Percentiles rank a stretch among this genome's conserved stretches.
These are phyloP conservation scores for Peucedramus taeniatus DNA, from an alignment of 2,113 vertebrate genomes.

Conservation along the genomic window DNA sequence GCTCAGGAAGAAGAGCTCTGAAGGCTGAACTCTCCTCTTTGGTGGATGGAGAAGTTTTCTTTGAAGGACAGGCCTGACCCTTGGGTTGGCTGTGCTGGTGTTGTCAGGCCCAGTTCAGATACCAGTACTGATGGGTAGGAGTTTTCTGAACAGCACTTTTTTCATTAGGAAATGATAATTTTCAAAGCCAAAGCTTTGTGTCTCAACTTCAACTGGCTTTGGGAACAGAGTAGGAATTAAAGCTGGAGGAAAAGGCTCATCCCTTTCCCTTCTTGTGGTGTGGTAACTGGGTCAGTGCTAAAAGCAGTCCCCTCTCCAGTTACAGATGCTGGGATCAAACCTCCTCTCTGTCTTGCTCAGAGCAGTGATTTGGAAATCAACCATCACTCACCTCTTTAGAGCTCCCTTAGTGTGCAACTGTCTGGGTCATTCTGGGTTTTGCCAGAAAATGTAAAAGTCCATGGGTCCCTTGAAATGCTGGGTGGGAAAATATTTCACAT, in stretches of 20 bases:
- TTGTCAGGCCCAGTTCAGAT: neutral
- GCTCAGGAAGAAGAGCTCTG: neutral
- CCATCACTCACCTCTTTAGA: neutral
- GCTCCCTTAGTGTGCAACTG: rapidly evolving
- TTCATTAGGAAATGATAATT: neutral
- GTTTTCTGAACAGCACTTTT: neutral
- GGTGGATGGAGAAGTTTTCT: neutral
- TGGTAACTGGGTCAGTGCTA: neutral
- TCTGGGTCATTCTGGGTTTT: neutral
- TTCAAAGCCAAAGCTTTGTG: neutral
- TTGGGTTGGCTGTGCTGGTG: neutral
- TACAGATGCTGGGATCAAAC: neutral
- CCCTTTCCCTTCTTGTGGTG: neutral
- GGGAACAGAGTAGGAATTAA: neutral
- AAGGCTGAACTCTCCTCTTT: neutral
- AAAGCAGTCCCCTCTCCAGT: neutral
- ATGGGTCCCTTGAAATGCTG: neutral
- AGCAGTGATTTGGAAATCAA: neutral
- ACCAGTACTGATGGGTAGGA: neutral
- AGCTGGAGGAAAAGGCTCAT: neutral
- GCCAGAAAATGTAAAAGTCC: neutral
- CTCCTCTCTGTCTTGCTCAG: neutral
- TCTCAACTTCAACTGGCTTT: neutral
- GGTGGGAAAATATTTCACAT: neutral
- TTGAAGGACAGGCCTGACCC: neutral